A percentile compares a stretch with the other conserved stretches of the same genome.
Conservation (phyloP, 2,888 invertebrate species). For the Drosophila nr. medialis region DNA sequence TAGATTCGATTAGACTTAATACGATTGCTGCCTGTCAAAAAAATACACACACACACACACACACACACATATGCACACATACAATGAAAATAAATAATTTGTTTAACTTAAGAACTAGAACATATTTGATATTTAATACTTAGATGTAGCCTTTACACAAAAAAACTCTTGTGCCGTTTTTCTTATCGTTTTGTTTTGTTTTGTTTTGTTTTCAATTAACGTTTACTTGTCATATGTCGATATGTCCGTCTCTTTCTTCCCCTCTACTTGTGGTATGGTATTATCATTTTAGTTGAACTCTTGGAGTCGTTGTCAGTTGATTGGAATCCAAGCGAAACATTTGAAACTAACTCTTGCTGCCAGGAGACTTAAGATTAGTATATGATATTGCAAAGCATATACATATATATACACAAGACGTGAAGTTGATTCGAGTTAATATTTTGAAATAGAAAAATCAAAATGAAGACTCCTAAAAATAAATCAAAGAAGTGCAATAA, state of each 20-base stretch:
- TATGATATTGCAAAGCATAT: slow-evolving; percentile 6
- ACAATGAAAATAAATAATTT: slow-evolving; percentile 68
- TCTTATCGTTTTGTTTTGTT: neutral
- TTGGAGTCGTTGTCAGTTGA: slow-evolving; percentile 35
- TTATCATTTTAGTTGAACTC: slow-evolving; percentile 1
- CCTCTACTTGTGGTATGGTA: slow-evolving; percentile 15
- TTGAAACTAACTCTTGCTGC: slow-evolving; percentile 56
- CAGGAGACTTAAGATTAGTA: slow-evolving; percentile 51
- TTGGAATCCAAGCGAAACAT: slow-evolving; percentile 68
- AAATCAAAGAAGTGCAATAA: slow-evolving; percentile 27
- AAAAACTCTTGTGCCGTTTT: slow-evolving; percentile 31
- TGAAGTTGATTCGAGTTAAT: slow-evolving; percentile 27
- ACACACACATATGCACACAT: slow-evolving; percentile 1
- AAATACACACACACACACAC: neutral
- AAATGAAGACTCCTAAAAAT: slow-evolving; percentile 48
- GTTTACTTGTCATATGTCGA: slow-evolving; percentile 15
- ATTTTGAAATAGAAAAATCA: slow-evolving; percentile 11
- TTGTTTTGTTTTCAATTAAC: neutral
- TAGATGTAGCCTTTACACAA: slow-evolving; percentile 70
- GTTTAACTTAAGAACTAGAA: slow-evolving; percentile 68
- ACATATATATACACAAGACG: slow-evolving; percentile 29
- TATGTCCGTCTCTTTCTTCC: slow-evolving; percentile 5
- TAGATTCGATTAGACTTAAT: slow-evolving; percentile 16
- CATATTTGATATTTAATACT: slow-evolving; percentile 78
- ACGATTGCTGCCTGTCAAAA: slow-evolving; percentile 14